Evolutionary conservation across 2,797 vertebrate species (phyloP).

Genomic region (Odontamblyopus lacepedii): DNA sequence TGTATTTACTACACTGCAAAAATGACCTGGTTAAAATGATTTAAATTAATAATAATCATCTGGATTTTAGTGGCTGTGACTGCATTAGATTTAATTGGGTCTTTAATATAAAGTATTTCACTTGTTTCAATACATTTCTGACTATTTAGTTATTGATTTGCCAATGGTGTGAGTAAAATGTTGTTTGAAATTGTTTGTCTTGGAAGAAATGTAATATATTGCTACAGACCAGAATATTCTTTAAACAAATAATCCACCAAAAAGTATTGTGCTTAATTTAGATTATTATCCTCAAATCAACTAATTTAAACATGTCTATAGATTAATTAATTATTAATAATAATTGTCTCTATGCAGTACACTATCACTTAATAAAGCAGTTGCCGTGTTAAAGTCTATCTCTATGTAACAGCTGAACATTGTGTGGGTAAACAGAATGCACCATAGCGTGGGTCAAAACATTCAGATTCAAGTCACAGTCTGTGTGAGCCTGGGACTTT

Average conservation of each 20-base stretch:
- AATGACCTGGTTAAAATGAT: not conserved
- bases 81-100: not conserved
- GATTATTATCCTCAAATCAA: not conserved
- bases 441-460: constrained; percentile 48
- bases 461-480: constrained; percentile 61
- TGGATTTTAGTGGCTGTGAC: not conserved
- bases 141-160: not conserved
- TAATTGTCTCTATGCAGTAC: not conserved
- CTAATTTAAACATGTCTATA: not conserved
- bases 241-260: not conserved
- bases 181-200: not conserved
- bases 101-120: not conserved
- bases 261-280: too few relatives aligned
- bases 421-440: constrained; percentile 50
- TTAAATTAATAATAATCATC: not conserved
- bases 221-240: not conserved
- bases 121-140: not conserved
- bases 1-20: not conserved
- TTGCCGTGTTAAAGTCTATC: not conserved
- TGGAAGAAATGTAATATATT: not conserved
- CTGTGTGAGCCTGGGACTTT: constrained; percentile 46
- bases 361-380: not conserved
- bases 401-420: constrained; percentile 13
- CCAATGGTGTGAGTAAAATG: not conserved
- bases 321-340: not conserved